Evolutionary conservation across 2,888 invertebrate genomes (phyloP).

Genomic region (Tortricodes alternella): DNA sequence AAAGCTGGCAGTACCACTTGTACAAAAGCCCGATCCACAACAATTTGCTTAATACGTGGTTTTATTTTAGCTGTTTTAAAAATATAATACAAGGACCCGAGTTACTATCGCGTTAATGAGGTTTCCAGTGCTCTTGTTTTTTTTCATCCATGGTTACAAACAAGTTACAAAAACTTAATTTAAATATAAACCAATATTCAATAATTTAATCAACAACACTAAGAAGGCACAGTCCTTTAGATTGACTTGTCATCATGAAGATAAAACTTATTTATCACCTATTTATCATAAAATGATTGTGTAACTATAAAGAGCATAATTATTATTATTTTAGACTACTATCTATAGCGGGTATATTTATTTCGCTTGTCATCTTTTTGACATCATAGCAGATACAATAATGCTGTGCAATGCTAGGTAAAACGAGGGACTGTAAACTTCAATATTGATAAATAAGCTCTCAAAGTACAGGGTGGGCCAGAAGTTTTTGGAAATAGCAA

Average conservation of each 20-base stretch:
- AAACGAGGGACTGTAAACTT: not conserved
- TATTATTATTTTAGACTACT: not conserved
- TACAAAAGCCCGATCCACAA: too few species aligned
- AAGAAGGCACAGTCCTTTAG: conserved; percentile 54
- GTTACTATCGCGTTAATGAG: too few species aligned
- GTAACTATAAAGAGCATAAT: conserved; percentile 2
- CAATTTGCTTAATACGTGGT: too few species aligned
- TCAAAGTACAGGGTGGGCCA: too few species aligned
- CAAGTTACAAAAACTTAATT: conserved; percentile 26
- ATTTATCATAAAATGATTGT: not conserved
- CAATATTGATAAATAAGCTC: too few species aligned
- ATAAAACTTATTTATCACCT: conserved; percentile 22
- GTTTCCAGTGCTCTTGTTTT: too few species aligned
- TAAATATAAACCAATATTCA: conserved; percentile 21
- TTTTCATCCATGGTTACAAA: too few species aligned
- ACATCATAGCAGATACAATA: not conserved
- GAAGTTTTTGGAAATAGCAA: too few species aligned
- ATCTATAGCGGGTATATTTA: not conserved
- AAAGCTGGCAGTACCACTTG: too few species aligned
- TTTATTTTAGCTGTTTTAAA: too few species aligned
- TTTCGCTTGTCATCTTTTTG: not conserved
- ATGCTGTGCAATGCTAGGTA: not conserved
- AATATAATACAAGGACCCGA: too few species aligned
- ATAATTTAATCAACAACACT: conserved; percentile 31
- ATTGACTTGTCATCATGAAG: conserved; percentile 40